phyloP scores from a whole-genome alignment of 2,888 invertebrate genomes.

The Diplazon laetatorius region DNA sequence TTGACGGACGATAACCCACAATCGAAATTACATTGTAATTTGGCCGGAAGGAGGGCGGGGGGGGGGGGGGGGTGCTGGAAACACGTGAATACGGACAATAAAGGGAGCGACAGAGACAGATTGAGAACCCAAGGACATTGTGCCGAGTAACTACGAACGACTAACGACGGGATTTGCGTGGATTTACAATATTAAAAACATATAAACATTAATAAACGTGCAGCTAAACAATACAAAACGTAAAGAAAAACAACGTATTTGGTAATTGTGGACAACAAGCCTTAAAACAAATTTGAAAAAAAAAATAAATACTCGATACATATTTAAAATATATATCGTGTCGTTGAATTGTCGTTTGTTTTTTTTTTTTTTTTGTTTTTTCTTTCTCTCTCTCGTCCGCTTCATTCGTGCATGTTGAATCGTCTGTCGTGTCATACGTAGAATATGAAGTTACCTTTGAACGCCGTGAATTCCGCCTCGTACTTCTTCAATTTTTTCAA shows the following conservation, averaged over 20 bases:
- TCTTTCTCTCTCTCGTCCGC: slow-evolving; percentile 24
- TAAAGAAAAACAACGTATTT: slow-evolving; percentile 29
- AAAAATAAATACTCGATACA: background rate
- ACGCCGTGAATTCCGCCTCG: slow-evolving; percentile 92
- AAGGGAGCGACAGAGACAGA: slow-evolving; percentile 38
- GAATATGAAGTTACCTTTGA: slow-evolving; percentile 87
- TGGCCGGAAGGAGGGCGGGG: too few species aligned
- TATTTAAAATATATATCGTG: too few species aligned
- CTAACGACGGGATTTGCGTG: slow-evolving; percentile 35
- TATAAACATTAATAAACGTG: too few species aligned
- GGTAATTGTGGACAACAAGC: slow-evolving; percentile 22
- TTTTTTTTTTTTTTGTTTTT: slow-evolving; percentile 5
- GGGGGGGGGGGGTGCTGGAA: background rate
- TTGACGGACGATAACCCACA: background rate
- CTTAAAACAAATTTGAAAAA: slow-evolving; percentile 21
- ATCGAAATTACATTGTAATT: background rate
- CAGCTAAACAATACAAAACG: slow-evolving; percentile 56
- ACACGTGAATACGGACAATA: background rate
- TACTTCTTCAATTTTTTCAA: slow-evolving; percentile 97
- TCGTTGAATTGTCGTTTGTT: too few species aligned
- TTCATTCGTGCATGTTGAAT: slow-evolving; percentile 35
- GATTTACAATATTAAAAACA: too few species aligned
- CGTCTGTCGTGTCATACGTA: slow-evolving; percentile 77
- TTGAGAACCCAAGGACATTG: slow-evolving; percentile 29
- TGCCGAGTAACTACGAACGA: slow-evolving; percentile 14